Base-by-base conservation (phyloP, 2,113 vertebrate genomes). In the Dryoscopus gambensis region DNA sequence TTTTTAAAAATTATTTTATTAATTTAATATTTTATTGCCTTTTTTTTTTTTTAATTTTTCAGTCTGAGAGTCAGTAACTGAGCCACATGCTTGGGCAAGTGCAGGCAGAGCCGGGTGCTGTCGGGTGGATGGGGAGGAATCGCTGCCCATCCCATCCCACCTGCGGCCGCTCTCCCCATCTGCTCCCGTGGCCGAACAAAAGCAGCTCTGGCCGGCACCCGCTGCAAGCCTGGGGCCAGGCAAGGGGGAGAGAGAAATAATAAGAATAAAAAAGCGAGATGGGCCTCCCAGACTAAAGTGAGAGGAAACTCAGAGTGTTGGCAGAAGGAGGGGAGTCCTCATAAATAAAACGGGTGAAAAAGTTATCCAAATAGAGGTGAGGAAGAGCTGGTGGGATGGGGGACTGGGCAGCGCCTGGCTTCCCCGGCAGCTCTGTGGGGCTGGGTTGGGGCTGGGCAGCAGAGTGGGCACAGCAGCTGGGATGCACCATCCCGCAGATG, bases 311-410 rank as follows among this genome's bases (percentile, higher is more conserved):
- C 76, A 5, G 70, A 83, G 49, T 92, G 91, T 89, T 96, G 93
- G 94, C 90, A 95, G 90, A 92, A 94, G 90, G 93, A 96, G 78
- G 82, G 82, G 68, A 92, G 81, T 71, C 77, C 86, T 97, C 75
- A 37, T 94, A 92, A 93, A 97, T 55, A 75, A 82, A 95, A 60
- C 0, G 2, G 82, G 95, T 97, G 90, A 82, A 92, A 86, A 95
- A 97, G 97, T 97, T 97, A 97, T 93, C 91, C 95, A 97, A 98
- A 98, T 24, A 97, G 81, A 83, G 76, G 42, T 1, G 7, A 93
- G 84, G 84, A 95, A 95, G 65, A 56, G 65, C 52, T 81, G 82
- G 44, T 7, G 16, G 50, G 74, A 79, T 44, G 52, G 21, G 63
- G 59, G 35, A 57, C 46, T 6, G 22, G 35, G 55, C 55, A 88